Conservation (phyloP, 2,113 vertebrate species). For the Halcyon senegalensis region DNA sequence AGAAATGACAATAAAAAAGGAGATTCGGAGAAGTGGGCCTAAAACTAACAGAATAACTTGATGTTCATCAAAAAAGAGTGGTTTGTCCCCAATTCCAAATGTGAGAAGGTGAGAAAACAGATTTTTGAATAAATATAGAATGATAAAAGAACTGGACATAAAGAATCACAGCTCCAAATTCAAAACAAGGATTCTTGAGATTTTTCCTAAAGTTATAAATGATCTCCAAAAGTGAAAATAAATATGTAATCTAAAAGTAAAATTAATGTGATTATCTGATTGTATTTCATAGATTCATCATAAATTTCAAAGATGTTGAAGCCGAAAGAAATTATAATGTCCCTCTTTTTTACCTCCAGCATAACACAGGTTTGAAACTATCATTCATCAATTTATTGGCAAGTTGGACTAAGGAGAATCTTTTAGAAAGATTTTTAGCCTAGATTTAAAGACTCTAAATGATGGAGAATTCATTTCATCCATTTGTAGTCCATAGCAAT, state of each 20-base stretch:
- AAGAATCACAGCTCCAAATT: background rate
- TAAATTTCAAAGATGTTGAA: background rate
- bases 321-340: background rate
- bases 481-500: background rate
- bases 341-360: background rate
- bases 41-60: background rate
- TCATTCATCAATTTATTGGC: background rate
- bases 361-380: background rate
- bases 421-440: background rate
- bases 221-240: background rate
- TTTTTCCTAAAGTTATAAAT: background rate
- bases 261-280: background rate
- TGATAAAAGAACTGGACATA: background rate
- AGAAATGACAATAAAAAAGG: background rate
- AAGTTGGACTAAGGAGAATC: background rate
- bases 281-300: background rate
- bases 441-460: background rate
- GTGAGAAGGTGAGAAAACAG: fast-evolving
- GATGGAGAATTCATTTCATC: background rate
- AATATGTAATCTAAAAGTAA: background rate
- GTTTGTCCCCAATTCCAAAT: background rate
- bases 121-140: background rate
- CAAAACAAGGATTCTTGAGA: background rate
- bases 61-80: background rate
- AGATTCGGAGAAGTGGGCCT: background rate